Percentiles rank a stretch among this genome's conserved stretches.
Conservation (phyloP, 2,113 vertebrate genomes). For the Baryphthengus martii region DNA sequence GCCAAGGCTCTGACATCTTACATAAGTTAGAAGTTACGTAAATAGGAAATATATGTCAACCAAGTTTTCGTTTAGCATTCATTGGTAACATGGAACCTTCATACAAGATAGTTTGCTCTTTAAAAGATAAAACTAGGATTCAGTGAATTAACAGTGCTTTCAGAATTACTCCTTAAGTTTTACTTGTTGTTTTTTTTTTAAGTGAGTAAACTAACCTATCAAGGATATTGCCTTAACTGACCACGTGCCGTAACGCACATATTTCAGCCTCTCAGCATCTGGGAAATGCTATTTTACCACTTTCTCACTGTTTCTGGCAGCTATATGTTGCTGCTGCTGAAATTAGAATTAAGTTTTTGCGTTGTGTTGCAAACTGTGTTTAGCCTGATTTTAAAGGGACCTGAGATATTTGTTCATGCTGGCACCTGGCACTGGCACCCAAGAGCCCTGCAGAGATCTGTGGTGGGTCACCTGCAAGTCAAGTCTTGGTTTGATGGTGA, state of each 20-base stretch:
- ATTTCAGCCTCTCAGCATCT: not conserved
- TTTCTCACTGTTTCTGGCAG: not conserved
- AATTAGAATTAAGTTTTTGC: not conserved
- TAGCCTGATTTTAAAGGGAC: not conserved
- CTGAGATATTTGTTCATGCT: not conserved
- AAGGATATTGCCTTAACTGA: not conserved
- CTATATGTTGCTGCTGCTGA: accelerated
- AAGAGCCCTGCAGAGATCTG: not conserved
- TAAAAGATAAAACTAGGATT: not conserved
- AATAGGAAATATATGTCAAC: not conserved
- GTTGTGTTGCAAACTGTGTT: not conserved
- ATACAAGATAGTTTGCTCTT: not conserved
- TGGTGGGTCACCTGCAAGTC: not conserved
- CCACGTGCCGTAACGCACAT: accelerated
- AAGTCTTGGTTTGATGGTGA: not conserved
- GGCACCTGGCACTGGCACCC: not conserved
- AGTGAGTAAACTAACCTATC: not conserved
- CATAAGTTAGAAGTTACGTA: not conserved
- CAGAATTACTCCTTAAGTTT: not conserved
- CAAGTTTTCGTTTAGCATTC: not conserved
- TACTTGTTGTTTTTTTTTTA: not conserved
- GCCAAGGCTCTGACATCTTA: not conserved
- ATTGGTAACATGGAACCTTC: not conserved
- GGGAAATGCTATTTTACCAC: not conserved
- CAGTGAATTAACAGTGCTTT: not conserved